Evolutionary conservation across 2,113 vertebrate species (phyloP).

Genomic region (Ursus arctos): DNA sequence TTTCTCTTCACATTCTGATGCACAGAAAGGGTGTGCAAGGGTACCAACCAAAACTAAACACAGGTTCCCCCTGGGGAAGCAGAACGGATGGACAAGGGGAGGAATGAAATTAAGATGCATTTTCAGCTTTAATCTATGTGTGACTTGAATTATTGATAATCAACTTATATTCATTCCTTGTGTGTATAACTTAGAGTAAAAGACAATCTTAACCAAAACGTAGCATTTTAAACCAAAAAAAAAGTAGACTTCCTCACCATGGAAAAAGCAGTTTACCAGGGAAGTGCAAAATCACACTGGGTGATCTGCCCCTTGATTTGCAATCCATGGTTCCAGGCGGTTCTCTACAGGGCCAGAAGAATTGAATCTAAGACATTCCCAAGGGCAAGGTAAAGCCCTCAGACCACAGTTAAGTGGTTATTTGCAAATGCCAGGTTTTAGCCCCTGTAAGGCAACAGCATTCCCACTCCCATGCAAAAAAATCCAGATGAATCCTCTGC

Average conservation of each 20-base stretch:
- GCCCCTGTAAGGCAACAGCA: background rate
- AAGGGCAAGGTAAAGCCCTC: background rate
- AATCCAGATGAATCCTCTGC: background rate
- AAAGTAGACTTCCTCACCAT: background rate
- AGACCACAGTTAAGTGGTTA: background rate
- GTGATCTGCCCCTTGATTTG: background rate
- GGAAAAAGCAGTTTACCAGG: background rate
- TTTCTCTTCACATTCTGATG: background rate
- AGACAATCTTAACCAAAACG: background rate
- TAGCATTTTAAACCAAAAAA: background rate
- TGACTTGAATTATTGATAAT: background rate
- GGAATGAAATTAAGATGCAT: background rate
- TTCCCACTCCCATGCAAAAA: background rate
- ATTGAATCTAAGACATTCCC: background rate
- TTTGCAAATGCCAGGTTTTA: background rate
- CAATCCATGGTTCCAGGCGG: background rate
- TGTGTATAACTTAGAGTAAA: background rate
- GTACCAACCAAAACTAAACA: background rate
- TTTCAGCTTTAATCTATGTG: background rate
- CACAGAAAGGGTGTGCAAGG: background rate
- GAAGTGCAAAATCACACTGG: background rate
- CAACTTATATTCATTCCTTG: background rate
- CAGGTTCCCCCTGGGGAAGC: background rate
- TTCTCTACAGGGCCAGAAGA: background rate
- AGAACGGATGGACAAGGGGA: background rate